Base-by-base conservation (phyloP, 2,113 vertebrate species). In the Ascaphus truei region DNA sequence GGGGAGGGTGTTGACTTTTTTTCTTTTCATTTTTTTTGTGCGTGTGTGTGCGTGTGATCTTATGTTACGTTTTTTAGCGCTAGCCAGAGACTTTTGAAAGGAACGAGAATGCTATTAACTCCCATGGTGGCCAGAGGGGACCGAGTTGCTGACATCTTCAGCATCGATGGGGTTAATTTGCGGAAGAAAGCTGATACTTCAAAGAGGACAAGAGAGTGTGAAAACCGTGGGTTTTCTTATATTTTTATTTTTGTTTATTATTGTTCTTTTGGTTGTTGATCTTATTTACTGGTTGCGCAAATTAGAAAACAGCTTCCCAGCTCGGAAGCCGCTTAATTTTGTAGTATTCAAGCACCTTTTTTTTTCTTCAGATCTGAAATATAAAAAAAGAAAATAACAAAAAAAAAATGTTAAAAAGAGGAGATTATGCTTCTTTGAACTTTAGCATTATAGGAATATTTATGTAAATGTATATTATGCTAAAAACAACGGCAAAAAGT, bases 281-380 rank as follows among this genome's bases (percentile, higher is more conserved):
- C 83, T 87, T 89, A 86, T 86, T 89, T 90, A 88, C 85, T 88
- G 88, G 83, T 87, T 88, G 56, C 86, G 88, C 83, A 88, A 84
- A 85, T 87, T 86, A 90, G 90, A 87, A 89, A 89, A 87, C 88
- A 83, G 88, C 90, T 92, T 91, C 88, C 83, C 79, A 83, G 74
- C 79, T 81, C 79, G 83, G 86, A 85, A 88, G 87, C 83, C 87
- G 83, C 86, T 91, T 89, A 88, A 90, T 89, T 90, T 87, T 90
- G 84, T 92, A 88, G 89, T 93, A 90, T 86, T 89, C 86, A 95
- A 92, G 93, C 92, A 95, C 93, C 89, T 95, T 94, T 89, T 89
- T 90, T 89, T 88, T 89, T n/a, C n/a, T 15, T 22, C 31, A 88
- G 90, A 91, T 88, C 90, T 90, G 81, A 86, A 84, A 88, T 73